These are phyloP conservation scores for Bilobella aurantiaca DNA, from an alignment of 1,140 invertebrate species.

Conservation along the genomic window DNA sequence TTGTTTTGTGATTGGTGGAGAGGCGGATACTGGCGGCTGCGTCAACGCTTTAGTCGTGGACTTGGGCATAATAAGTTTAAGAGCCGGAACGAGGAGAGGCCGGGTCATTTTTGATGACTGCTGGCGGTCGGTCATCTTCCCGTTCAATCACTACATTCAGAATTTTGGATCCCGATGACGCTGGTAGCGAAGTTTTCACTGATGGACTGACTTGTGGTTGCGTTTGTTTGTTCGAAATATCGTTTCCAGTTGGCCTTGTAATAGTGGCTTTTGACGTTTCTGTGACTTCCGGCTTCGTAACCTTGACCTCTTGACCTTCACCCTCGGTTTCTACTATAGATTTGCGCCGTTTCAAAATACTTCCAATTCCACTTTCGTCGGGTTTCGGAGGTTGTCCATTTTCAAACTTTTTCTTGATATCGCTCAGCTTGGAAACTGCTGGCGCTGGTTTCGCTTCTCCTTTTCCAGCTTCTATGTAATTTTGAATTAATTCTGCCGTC, in stretches of 20 bases:
- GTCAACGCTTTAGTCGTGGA: not conserved
- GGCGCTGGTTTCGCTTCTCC: not conserved
- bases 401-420: not conserved
- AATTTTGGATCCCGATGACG: not conserved
- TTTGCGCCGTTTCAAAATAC: not conserved
- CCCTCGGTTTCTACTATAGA: not conserved
- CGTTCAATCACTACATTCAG: not conserved
- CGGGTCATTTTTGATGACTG: not conserved
- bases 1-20: conserved; percentile 18
- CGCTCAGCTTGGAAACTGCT: not conserved
- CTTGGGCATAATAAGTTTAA: not conserved
- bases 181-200: too few species aligned
- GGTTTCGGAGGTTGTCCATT: not conserved
- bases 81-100: not conserved
- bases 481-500: conserved; percentile 34
- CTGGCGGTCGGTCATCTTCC: not conserved
- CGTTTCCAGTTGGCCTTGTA: not conserved
- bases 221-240: not conserved
- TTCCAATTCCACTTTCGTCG: not conserved
- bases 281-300: not conserved
- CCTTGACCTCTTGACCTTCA: not conserved
- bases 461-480: conserved; percentile 27
- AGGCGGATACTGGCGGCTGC: not conserved
- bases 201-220: too few species aligned
- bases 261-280: not conserved